A percentile compares a stretch with the other conserved stretches of the same genome.
phyloP scores from a whole-genome alignment of 2,113 vertebrate species.

The Hemichromis elongatus region DNA sequence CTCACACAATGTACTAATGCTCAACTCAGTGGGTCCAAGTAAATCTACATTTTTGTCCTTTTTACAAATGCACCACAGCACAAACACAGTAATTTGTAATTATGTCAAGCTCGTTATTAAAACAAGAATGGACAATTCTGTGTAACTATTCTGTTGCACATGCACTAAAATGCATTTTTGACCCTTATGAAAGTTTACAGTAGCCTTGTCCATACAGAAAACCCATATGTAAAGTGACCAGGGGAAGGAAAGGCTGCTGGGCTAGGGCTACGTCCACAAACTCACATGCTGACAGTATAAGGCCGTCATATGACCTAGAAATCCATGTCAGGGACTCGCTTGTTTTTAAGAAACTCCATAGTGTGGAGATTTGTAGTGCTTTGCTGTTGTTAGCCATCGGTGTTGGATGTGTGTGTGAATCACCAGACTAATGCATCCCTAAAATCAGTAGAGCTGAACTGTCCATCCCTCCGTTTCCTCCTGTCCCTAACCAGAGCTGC shows the following conservation, averaged over 20 bases:
- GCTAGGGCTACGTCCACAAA: rapidly evolving
- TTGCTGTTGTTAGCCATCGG: too few relatives aligned
- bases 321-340: background rate
- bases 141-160: background rate
- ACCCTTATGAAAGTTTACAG: background rate
- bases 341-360: too few relatives aligned
- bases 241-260: background rate
- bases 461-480: background rate
- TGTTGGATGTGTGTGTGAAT: background rate
- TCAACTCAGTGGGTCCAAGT: background rate
- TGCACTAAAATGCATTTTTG: background rate
- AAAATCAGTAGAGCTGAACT: background rate
- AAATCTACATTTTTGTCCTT: background rate
- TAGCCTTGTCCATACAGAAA: background rate
- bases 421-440: background rate
- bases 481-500: background rate
- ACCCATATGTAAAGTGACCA: background rate
- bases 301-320: background rate
- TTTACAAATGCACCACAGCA: background rate
- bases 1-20: background rate
- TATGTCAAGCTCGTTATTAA: background rate
- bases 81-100: background rate
- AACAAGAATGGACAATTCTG: background rate
- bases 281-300: background rate
- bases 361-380: too few relatives aligned